A percentile compares a stretch with the other conserved stretches of the same genome.
phyloP scores from a whole-genome alignment of 1,140 invertebrate species.

The Oedothorax gibbosus region DNA sequence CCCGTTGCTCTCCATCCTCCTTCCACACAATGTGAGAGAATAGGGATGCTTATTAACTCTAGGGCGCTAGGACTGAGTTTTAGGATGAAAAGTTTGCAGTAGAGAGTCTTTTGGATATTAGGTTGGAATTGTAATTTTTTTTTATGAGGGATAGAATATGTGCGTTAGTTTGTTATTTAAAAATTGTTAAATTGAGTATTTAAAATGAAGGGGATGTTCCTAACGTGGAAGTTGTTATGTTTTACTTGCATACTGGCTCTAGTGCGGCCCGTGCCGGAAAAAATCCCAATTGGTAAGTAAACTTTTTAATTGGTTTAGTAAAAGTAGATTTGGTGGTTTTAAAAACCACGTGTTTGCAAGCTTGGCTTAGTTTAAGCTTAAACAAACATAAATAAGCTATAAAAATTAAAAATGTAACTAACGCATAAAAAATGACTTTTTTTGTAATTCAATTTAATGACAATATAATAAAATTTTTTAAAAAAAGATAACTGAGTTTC shows the following conservation, averaged over 20 bases:
- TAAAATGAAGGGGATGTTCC: constrained; percentile 60
- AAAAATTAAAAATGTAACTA: no score
- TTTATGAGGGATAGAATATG: no score
- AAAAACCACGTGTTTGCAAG: constrained; percentile 2
- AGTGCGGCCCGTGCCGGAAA: constrained; percentile 60
- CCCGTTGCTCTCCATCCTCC: constrained; percentile 10
- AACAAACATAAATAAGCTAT: background rate
- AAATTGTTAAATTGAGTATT: constrained; percentile 40
- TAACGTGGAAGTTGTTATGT: constrained; percentile 58
- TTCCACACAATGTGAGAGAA: constrained; percentile 6
- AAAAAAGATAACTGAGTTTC: no score
- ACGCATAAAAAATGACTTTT: no score
- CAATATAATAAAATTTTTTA: no score
- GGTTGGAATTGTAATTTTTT: no score
- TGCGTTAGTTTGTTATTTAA: background rate
- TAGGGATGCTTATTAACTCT: background rate
- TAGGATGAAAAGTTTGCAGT: background rate
- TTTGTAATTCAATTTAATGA: no score
- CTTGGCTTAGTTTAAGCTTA: background rate
- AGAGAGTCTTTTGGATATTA: background rate
- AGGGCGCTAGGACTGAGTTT: background rate
- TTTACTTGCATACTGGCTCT: constrained; percentile 59
- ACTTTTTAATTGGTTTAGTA: background rate
- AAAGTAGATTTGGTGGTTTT: background rate
- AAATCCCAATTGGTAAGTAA: constrained; percentile 61